A percentile compares a stretch with the other conserved stretches of the same genome.
These are phyloP conservation scores for Cavia aperea DNA, from an alignment of 2,113 vertebrate genomes.

Conservation along the genomic window DNA sequence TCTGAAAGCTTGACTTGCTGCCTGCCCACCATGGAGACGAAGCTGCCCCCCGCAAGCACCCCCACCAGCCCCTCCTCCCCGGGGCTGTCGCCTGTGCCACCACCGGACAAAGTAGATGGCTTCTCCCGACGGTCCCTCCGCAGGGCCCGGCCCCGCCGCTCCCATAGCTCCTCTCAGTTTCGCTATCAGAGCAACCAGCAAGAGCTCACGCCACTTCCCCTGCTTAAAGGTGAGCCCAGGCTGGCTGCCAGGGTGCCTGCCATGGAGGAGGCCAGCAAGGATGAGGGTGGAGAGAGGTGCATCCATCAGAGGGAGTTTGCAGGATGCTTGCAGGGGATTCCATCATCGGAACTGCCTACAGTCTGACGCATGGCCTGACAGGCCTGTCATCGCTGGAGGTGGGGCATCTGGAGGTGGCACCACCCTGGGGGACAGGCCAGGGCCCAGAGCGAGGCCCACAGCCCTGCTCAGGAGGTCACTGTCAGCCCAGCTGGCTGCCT, in stretches of 20 bases:
- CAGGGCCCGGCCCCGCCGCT: slow-evolving; percentile 87
- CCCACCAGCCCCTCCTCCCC: slow-evolving; percentile 91
- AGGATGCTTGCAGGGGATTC: not conserved
- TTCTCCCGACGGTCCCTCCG: slow-evolving; percentile 90
- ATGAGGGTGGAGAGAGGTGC: not conserved
- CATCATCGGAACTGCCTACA: slow-evolving; percentile 39
- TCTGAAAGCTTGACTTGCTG: slow-evolving; percentile 54
- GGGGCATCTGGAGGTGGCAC: slow-evolving; percentile 41
- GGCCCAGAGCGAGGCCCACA: slow-evolving; percentile 55
- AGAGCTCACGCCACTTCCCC: slow-evolving; percentile 89
- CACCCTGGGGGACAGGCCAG: slow-evolving; percentile 37
- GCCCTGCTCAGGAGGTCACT: slow-evolving; percentile 28
- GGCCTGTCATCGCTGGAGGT: slow-evolving; percentile 60
- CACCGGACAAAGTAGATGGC: slow-evolving; percentile 92
- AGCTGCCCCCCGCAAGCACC: slow-evolving; percentile 87
- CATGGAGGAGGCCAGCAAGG: not conserved
- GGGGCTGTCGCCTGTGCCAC: slow-evolving; percentile 87
- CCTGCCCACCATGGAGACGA: slow-evolving; percentile 79
- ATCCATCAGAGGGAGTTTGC: not conserved
- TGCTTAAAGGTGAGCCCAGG: slow-evolving; percentile 86
- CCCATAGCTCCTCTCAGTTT: slow-evolving; percentile 93
- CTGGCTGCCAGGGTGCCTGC: not conserved
- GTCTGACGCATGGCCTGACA: slow-evolving; percentile 62
- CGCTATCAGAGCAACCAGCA: slow-evolving; percentile 94
- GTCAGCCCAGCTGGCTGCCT: not conserved